These are phyloP conservation scores for Phenacoccus solenopsis DNA, from an alignment of 1,140 invertebrate species.

Conservation along the genomic window DNA sequence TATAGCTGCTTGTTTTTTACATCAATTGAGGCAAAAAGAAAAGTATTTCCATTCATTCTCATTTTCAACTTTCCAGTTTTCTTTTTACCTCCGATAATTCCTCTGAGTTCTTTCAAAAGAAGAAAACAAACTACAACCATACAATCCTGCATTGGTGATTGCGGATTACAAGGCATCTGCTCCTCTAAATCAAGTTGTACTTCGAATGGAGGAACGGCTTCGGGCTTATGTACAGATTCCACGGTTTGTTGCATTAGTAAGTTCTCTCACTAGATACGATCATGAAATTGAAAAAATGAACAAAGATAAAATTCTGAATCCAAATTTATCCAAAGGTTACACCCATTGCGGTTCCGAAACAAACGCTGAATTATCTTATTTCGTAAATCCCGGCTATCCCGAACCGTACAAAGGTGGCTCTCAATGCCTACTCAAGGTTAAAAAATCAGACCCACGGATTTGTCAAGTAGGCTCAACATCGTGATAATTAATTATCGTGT, in stretches of 20 bases:
- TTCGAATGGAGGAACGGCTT: conserved; percentile 50
- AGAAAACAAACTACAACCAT: conserved; percentile 27
- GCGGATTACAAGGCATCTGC: conserved; percentile 56
- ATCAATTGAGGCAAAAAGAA: too few species aligned
- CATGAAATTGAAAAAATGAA: background rate
- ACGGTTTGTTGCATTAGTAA: conserved; percentile 67
- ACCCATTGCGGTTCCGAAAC: conserved; percentile 51
- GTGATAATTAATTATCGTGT: too few species aligned
- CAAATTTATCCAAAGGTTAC: conserved; percentile 40
- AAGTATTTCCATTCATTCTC: too few species aligned
- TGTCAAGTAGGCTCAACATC: conserved; percentile 48
- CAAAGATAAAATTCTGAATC: conserved; percentile 1
- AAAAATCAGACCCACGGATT: conserved; percentile 50
- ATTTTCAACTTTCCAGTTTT: conserved; percentile 19
- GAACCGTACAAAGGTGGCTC: conserved; percentile 48
- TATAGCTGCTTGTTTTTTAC: too few species aligned
- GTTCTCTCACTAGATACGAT: conserved; percentile 30
- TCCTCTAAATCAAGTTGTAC: conserved; percentile 57
- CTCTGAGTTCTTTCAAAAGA: conserved; percentile 36
- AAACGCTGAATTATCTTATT: conserved; percentile 67
- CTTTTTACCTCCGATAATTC: conserved; percentile 22
- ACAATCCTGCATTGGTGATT: conserved; percentile 41
- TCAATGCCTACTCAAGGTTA: conserved; percentile 53
- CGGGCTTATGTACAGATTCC: conserved; percentile 54
- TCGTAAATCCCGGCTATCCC: conserved; percentile 59